Percentiles rank a stretch among this genome's conserved stretches.
These are phyloP conservation scores for Bilobella aurantiaca DNA, from an alignment of 1,140 invertebrate genomes.

Conservation along the genomic window DNA sequence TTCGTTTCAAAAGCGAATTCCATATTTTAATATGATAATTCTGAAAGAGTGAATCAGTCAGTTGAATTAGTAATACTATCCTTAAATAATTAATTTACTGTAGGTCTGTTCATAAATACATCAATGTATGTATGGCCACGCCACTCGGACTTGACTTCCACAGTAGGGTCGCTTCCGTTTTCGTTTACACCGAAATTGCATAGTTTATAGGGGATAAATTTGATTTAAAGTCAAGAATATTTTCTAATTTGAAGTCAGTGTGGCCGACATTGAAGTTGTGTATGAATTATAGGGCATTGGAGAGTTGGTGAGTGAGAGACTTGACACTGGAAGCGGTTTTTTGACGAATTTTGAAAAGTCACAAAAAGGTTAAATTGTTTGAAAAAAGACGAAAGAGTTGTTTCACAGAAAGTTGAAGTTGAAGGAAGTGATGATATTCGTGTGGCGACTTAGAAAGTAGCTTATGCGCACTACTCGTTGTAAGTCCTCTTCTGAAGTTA, in stretches of 20 bases:
- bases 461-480: constrained; percentile 85
- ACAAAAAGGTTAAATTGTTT: constrained; percentile 56
- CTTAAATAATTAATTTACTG: too few relatives aligned
- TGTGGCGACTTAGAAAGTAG: constrained; percentile 73
- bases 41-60: too few relatives aligned
- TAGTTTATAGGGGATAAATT: constrained; percentile 61
- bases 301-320: constrained; percentile 51
- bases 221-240: constrained; percentile 58
- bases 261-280: constrained; percentile 65
- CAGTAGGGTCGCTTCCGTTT: constrained; percentile 52
- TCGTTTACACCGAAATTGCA: constrained; percentile 71
- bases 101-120: too few relatives aligned
- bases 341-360: constrained; percentile 53
- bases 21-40: too few relatives aligned
- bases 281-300: constrained; percentile 70
- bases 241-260: constrained; percentile 63
- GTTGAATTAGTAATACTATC: too few relatives aligned
- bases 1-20: too few relatives aligned
- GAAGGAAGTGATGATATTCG: constrained; percentile 75
- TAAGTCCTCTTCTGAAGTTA: constrained; percentile 56
- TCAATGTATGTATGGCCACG: too few relatives aligned
- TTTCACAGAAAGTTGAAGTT: constrained; percentile 66
- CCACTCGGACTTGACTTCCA: constrained; percentile 50
- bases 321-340: constrained; percentile 49
- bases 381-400: constrained; percentile 54